These are phyloP conservation scores for Tragopan temminckii DNA, from an alignment of 2,797 vertebrate species.

Conservation along the genomic window DNA sequence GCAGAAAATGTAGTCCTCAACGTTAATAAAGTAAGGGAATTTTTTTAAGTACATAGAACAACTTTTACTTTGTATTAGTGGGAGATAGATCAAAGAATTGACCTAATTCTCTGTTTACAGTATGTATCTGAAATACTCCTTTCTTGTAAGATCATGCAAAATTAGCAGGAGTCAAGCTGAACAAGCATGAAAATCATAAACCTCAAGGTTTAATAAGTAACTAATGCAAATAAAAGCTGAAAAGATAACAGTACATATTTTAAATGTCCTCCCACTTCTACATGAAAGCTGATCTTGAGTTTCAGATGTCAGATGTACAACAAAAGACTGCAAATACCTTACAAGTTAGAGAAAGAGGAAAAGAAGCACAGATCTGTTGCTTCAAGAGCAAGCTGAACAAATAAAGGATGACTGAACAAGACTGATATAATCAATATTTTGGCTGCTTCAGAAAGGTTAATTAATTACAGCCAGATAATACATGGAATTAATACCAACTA, in stretches of 20 bases:
- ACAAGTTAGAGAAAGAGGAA: not conserved
- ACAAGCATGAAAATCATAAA: not conserved
- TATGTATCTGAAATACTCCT: not conserved
- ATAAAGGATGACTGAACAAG: not conserved
- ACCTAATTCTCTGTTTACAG: not conserved
- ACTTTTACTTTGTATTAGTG: not conserved
- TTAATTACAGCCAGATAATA: not conserved
- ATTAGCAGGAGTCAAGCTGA: not conserved
- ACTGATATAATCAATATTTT: not conserved
- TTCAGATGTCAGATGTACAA: not conserved
- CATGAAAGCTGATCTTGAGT: not conserved
- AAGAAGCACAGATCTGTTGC: not conserved
- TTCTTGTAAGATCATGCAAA: not conserved
- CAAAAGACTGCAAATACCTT: not conserved
- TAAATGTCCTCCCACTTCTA: not conserved
- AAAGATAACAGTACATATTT: not conserved
- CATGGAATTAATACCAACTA: not conserved
- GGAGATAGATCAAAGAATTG: not conserved
- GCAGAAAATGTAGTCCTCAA: not conserved
- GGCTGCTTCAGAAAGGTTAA: constrained; percentile 7
- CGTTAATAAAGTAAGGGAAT: not conserved
- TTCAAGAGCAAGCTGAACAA: not conserved
- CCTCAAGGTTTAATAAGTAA: not conserved
- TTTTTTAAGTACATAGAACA: not conserved
- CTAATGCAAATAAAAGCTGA: not conserved